Evolutionary conservation across 2,888 invertebrate species (phyloP).

Genomic region (Catocala fraxini): DNA sequence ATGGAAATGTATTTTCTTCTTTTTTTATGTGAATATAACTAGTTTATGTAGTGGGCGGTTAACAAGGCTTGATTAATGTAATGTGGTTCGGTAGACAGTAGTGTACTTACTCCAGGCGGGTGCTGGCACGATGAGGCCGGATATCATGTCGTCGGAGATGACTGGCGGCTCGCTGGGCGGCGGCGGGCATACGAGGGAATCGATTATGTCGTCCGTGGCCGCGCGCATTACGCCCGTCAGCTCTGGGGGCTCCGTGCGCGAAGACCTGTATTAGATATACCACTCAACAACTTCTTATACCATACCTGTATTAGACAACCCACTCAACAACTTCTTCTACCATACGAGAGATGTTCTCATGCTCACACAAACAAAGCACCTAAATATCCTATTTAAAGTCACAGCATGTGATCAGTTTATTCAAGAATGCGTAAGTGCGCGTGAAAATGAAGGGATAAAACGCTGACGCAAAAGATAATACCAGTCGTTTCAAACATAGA

Average conservation of each 20-base stretch:
- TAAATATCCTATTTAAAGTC: slow-evolving; percentile 37
- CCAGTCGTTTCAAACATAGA: slow-evolving; percentile 40
- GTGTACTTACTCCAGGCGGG: slow-evolving; percentile 96
- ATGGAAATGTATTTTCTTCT: too few relatives aligned
- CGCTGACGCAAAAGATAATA: slow-evolving; percentile 42
- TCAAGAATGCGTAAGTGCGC: slow-evolving; percentile 30
- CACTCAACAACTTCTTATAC: slow-evolving; percentile 22
- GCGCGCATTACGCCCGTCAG: slow-evolving; percentile 92
- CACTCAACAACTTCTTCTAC: slow-evolving; percentile 22
- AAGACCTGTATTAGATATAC: slow-evolving; percentile 86
- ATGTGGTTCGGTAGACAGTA: background rate
- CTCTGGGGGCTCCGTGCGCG: slow-evolving; percentile 94
- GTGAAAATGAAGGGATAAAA: slow-evolving; percentile 28
- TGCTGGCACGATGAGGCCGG: slow-evolving; percentile 98
- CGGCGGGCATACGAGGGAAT: slow-evolving; percentile 98
- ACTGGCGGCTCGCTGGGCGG: slow-evolving; percentile 97
- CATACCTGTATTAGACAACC: slow-evolving; percentile 66
- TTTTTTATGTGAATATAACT: background rate
- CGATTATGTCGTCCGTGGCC: slow-evolving; percentile 98
- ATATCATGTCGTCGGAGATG: slow-evolving; percentile 98
- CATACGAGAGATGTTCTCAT: background rate
- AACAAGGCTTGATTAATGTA: background rate
- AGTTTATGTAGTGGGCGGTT: background rate
- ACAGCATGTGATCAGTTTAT: slow-evolving; percentile 44
- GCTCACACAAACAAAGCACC: slow-evolving; percentile 13